Evolutionary conservation across 2,888 invertebrate genomes (phyloP), one percentile per base, ranked within the genome.

Genomic region (Drosophila gaucha): DNA sequence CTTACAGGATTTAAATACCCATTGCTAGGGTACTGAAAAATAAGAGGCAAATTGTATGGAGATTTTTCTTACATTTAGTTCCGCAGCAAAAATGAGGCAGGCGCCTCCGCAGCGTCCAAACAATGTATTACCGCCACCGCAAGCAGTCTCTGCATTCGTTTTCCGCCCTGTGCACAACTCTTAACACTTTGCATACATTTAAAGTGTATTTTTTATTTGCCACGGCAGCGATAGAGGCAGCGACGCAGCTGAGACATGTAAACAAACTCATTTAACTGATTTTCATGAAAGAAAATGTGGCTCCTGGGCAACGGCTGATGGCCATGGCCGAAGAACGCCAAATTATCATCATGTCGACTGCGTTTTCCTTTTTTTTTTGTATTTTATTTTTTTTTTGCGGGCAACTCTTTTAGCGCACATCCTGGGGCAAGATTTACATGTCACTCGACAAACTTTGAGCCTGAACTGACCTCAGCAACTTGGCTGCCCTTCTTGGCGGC

Each of bases 251-350:
- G 69, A 74, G 78, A 80, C 76, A 79, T 86, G 86, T 84, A 85
- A 85, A 85, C 86, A 85, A 86, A 86, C 84, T 84, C 80, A 84
- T 85, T 85, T 85, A 83, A 84, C 84, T 84, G 86, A 84, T 85
- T 86, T 82, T 75, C 73, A 70, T 73, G 76, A 74, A 77, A 59
- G 79, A 77, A 79, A 85, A 75, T 82, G 82, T 74, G 70, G 74
- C 85, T 82, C 69, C 77, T 76, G 85, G 82, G 72, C 79, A 76
- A 73, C 69, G 67, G 59, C 64, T 60, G 67, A 64, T 49, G 74
- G 71, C 44, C 55, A 51, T 38, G 66, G 50, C 33, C 43, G 60
- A 50, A 49, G 72, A 59, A 51, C 55, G 66, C 67, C 67, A 60
- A 75, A 74, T 74, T 74, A 75, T 74, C 71, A 75, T 75, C 67